Percentiles rank a stretch among this genome's conserved stretches.
Conservation (phyloP, 1,140 invertebrate genomes). For the Ceratoteleas bidentatus region DNA sequence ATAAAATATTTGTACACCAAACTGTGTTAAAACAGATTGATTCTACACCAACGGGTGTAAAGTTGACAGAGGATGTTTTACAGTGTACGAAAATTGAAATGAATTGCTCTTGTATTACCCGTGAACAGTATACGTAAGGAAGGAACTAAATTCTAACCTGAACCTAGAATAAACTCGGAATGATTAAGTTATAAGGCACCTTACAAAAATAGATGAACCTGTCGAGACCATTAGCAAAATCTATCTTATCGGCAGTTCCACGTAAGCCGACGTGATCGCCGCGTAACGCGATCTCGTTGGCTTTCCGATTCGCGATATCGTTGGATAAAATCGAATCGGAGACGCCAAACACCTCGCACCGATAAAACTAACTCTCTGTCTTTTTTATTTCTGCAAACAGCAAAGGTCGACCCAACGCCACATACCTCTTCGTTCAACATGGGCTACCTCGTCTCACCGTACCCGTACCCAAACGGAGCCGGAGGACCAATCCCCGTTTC, state of each 20-base stretch:
- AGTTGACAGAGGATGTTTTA: too few relatives aligned
- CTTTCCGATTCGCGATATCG: constrained; percentile 51
- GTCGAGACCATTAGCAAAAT: constrained; percentile 30
- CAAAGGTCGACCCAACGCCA: constrained; percentile 92
- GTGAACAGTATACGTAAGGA: too few relatives aligned
- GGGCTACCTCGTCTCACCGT: constrained; percentile 93
- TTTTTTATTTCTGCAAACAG: constrained; percentile 79
- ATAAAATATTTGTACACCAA: too few relatives aligned
- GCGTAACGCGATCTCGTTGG: constrained; percentile 46
- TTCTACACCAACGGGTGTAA: too few relatives aligned
- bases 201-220: constrained; percentile 25
- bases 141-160: too few relatives aligned
- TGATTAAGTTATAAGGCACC: not conserved
- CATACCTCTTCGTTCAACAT: constrained; percentile 93
- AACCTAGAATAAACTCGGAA: not conserved
- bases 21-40: too few relatives aligned
- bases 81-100: too few relatives aligned
- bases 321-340: constrained; percentile 51
- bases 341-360: constrained; percentile 29
- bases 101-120: too few relatives aligned
- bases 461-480: constrained; percentile 93
- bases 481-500: constrained; percentile 91
- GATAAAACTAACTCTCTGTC: constrained; percentile 50
- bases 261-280: constrained; percentile 33
- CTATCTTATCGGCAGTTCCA: constrained; percentile 26